Base-by-base conservation (phyloP, 2,888 invertebrate species). In the Cryptocephalus primarius region DNA sequence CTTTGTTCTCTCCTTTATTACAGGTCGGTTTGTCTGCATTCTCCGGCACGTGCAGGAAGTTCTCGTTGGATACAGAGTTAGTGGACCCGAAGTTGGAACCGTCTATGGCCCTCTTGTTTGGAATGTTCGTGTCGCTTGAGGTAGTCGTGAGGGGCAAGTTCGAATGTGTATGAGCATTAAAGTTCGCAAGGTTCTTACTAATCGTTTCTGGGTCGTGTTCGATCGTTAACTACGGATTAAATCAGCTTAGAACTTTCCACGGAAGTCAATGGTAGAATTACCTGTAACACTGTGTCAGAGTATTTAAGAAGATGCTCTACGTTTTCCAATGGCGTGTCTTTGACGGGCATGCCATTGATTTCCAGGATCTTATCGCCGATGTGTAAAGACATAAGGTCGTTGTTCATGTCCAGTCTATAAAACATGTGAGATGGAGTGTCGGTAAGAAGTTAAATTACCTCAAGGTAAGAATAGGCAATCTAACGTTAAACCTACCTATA, bases 341-440 rank as follows among this genome's bases (percentile, higher is more conserved):
- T 82, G 1, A 92, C 85, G 1, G 91, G 88, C 0, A 88, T 82
- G 2, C 94, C 93, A 74, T 94, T 92, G 42, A 94, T 89, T 75
- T 94, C 94, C 52, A 94, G 73, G 55, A 95, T 90, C 61, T 84
- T 78, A 72, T 94, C 94, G n/a, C 94, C 94, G 57, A 93, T 84
- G 67, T 88, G 91, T 45, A 93, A 73, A 8, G 88, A 83, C 76
- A 89, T 83, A 47, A 89, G 74, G 54, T 88, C 88, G 59, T 83
- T 83, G 57, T 85, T 84, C 48, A 87, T 80, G 62, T 88, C 89
- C 60, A 90, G 77, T 68, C 90, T 90, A 70, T 33, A 71, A 55
- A 31, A 4, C 36, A 14, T 4, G 22, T 22, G 22, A 22, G 11
- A 6, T 36, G 12, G n/a, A 12, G n/a, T 12, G 6, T 40, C 2